Conservation (phyloP, 2,113 vertebrate species). For the Cromileptes altivelis region DNA sequence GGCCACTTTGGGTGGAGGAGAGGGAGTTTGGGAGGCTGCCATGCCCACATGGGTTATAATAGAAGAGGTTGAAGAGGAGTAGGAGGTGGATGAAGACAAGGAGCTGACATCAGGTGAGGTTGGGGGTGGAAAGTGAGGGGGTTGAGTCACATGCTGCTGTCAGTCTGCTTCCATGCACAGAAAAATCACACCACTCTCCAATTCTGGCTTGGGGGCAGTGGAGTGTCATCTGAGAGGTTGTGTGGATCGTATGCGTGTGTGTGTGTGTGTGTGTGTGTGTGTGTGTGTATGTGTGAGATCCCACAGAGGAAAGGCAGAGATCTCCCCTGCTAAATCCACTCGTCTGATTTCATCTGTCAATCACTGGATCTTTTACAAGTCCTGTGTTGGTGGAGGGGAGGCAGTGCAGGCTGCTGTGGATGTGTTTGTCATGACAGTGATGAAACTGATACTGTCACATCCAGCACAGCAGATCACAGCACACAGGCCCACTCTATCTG, state of each 20-base stretch:
- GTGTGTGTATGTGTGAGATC: slow-evolving; percentile 49
- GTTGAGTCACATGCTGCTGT: slow-evolving; percentile 70
- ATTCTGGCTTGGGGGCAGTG: slow-evolving; percentile 42
- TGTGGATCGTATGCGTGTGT: background rate
- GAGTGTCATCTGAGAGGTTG: slow-evolving; percentile 52
- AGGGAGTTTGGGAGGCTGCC: slow-evolving; percentile 62
- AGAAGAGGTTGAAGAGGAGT: slow-evolving; percentile 44
- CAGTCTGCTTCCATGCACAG: slow-evolving; percentile 67
- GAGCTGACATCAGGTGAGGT: slow-evolving; percentile 73
- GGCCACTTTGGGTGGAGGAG: slow-evolving; percentile 56
- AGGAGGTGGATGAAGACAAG: slow-evolving; percentile 35
- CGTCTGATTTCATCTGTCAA: slow-evolving; percentile 75
- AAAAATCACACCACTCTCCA: slow-evolving; percentile 27
- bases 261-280: slow-evolving; percentile 6
- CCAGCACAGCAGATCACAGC: slow-evolving; percentile 9
- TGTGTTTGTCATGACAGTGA: slow-evolving; percentile 12
- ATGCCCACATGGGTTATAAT: slow-evolving; percentile 65
- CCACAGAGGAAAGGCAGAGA: slow-evolving; percentile 42
- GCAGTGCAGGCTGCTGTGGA: background rate
- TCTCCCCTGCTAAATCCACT: slow-evolving; percentile 71
- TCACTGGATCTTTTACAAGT: slow-evolving; percentile 62
- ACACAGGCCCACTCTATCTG: background rate
- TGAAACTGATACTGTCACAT: slow-evolving; percentile 5
- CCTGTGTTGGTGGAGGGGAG: slow-evolving; percentile 30
- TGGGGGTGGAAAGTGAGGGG: slow-evolving; percentile 1